phyloP scores from a whole-genome alignment of 2,113 vertebrate genomes.

The Saguinus midas region DNA sequence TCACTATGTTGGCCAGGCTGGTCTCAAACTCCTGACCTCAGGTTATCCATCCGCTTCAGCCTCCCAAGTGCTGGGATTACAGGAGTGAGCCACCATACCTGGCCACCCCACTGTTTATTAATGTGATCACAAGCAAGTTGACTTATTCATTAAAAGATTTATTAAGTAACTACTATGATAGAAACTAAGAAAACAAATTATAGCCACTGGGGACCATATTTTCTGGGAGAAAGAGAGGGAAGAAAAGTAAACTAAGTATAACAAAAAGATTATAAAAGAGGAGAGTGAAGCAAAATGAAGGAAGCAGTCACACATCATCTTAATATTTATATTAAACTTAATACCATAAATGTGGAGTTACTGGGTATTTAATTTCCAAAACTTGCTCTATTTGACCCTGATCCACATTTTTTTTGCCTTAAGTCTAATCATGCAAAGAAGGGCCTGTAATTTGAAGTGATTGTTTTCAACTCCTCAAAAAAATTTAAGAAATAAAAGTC shows the following conservation, averaged over 20 bases:
- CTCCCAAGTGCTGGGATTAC: too few species aligned
- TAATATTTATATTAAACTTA: neutral
- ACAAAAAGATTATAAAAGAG: neutral
- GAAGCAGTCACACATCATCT: neutral
- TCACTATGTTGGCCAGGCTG: too few species aligned
- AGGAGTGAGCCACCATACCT: too few species aligned
- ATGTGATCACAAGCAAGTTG: neutral
- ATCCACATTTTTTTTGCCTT: neutral
- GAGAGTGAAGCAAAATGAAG: neutral
- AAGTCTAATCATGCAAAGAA: neutral
- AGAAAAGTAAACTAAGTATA: neutral
- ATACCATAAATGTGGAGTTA: neutral
- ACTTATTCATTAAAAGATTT: conserved; percentile 22
- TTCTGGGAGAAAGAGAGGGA: neutral
- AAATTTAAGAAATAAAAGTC: conserved; percentile 27
- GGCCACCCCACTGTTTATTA: neutral
- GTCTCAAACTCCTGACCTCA: too few species aligned
- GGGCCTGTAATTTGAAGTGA: neutral
- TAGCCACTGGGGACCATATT: neutral
- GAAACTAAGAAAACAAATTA: conserved; percentile 24
- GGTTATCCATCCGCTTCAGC: too few species aligned
- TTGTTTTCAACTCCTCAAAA: conserved; percentile 17
- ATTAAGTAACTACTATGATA: neutral
- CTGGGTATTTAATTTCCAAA: neutral
- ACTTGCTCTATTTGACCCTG: neutral